Evolutionary conservation across 2,113 vertebrate species (phyloP), one percentile per base, ranked within the genome.

Genomic region (Oncorhynchus mykiss): DNA sequence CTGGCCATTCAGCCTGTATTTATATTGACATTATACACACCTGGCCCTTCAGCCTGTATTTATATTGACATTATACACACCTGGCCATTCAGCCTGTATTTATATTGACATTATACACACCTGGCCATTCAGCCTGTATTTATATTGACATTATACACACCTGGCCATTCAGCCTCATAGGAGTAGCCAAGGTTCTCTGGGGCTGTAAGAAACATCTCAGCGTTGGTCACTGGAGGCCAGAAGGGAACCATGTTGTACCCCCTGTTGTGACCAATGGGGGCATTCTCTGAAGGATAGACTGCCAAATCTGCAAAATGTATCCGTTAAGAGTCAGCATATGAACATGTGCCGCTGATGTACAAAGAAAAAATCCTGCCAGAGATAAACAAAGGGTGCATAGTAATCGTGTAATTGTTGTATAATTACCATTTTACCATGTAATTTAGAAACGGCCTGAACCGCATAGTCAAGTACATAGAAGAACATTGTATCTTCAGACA

Each of bases 231-330:
- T 0, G 98, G 98, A 70, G 98, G 98, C 98, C 98, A 99, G 86
- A 99, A 99, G 9, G 98, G 97, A 4, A 99, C 98, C 97, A 99
- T 99, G 82, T 99, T 97, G 80, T 95, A 98, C 73, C 92, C 92
- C 48, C 96, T 89, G 76, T 99, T 99, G 77, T 99, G 98, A 75
- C 98, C 98, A 51, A 99, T 99, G 20, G 98, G 98, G 13, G 98
- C 95, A n/a, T 99, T 96, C 88, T 96, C 96, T 81, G 96, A 48
- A 14, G 98, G 98, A 73, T 96, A 99, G 48, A 90, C 88, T 5
- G 93, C 91, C 5, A 88, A 80, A 85, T 94, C 97, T 99, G 88
- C 62, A 0, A 51, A 65, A 51, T 18, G 22, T 60, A 62, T 14
- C 49, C 59, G 16, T 14, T 16, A 24, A 73, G 29, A 73, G 45